A percentile compares a stretch with the other conserved stretches of the same genome.
These are phyloP conservation scores for Luidia sarsii DNA, from an alignment of 53 echinoderm and acorn worm species.

Conservation along the genomic window DNA sequence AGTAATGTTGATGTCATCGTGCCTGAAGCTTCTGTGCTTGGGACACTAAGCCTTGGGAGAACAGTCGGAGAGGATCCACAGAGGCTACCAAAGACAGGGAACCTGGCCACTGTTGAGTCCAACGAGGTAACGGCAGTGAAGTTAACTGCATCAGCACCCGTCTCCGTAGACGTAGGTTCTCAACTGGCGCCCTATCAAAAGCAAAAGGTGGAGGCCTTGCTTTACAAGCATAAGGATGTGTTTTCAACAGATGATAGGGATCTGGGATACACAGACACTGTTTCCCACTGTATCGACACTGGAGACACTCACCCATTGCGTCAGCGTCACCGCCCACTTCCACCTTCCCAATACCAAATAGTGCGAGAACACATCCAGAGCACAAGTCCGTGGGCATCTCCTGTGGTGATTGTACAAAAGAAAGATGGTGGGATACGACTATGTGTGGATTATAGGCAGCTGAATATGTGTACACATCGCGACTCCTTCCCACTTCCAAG, in stretches of 20 bases:
- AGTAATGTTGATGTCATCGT: slow-evolving; percentile 5
- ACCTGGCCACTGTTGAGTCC: background rate
- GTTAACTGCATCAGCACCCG: background rate
- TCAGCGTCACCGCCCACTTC: slow-evolving; percentile 25
- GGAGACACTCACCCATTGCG: slow-evolving; percentile 26
- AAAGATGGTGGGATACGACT: slow-evolving; percentile 62
- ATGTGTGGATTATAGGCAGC: slow-evolving; percentile 59
- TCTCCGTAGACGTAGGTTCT: background rate
- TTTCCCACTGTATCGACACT: slow-evolving; percentile 43
- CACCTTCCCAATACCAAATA: slow-evolving; percentile 21
- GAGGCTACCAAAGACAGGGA: background rate
- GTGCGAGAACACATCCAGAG: slow-evolving; percentile 38
- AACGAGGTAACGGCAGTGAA: background rate
- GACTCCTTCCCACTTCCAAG: background rate
- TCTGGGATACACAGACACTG: slow-evolving; percentile 34
- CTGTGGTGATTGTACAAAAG: slow-evolving; percentile 62
- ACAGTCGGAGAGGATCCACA: background rate
- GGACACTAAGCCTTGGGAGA: background rate
- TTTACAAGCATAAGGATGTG: slow-evolving; percentile 4
- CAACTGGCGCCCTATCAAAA: background rate
- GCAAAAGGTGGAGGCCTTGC: background rate
- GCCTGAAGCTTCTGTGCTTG: background rate
- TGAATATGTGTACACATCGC: slow-evolving; percentile 62
- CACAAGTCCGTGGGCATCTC: slow-evolving; percentile 54
- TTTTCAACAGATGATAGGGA: slow-evolving; percentile 33